A percentile compares a stretch with the other conserved stretches of the same genome.
These are phyloP conservation scores for Ethmia dodecea DNA, from an alignment of 2,888 invertebrate species.

Conservation along the genomic window DNA sequence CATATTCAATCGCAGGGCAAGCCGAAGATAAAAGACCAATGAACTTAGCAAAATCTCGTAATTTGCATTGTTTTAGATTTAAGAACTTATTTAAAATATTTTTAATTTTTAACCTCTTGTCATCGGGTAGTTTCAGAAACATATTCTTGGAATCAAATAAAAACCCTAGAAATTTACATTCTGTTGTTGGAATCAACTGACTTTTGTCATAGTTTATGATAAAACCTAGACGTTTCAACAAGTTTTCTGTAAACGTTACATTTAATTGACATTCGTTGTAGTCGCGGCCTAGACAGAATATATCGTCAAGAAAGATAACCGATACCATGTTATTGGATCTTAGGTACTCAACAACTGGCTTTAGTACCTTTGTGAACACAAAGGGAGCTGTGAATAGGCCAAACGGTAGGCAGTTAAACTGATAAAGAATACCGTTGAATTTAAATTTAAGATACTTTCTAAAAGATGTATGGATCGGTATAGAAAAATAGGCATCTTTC, in stretches of 20 bases:
- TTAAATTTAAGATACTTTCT: slow-evolving; percentile 14
- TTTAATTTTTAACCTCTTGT: neutral
- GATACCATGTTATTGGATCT: neutral
- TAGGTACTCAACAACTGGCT: neutral
- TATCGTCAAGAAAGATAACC: neutral
- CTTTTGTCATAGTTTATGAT: neutral
- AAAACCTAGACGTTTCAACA: too few relatives aligned
- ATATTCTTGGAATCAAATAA: neutral
- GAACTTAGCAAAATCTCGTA: neutral
- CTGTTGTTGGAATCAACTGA: neutral
- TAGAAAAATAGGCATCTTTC: too few relatives aligned
- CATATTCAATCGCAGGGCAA: neutral
- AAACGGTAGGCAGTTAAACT: slow-evolving; percentile 19
- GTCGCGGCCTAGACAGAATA: neutral
- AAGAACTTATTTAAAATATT: neutral
- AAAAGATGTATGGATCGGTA: neutral
- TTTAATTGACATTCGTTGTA: neutral
- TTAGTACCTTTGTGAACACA: neutral
- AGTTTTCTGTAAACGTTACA: neutral
- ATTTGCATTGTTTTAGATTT: neutral
- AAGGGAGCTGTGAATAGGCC: too few relatives aligned
- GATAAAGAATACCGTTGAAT: slow-evolving; percentile 7
- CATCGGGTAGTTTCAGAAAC: neutral
- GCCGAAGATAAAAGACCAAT: neutral
- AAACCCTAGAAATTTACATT: neutral